Conservation (phyloP, 2,888 invertebrate species). For the Ecdyonurus torrentis region DNA sequence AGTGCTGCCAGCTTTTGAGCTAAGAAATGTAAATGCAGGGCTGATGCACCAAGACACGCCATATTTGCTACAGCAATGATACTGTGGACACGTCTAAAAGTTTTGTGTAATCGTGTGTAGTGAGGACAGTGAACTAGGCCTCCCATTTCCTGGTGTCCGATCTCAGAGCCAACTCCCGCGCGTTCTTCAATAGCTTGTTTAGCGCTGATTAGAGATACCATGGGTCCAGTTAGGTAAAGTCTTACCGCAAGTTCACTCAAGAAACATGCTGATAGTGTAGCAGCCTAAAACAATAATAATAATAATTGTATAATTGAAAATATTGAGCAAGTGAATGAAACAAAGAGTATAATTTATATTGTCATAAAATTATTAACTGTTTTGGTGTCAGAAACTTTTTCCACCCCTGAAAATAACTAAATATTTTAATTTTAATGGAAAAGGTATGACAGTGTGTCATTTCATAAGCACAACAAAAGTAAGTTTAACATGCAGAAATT, state of each 20-base stretch:
- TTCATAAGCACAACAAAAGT: no score
- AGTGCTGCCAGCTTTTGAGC: conserved; percentile 29
- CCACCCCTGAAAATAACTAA: no score
- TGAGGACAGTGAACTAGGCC: conserved; percentile 58
- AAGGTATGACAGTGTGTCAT: no score
- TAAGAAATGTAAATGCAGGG: conserved; percentile 48
- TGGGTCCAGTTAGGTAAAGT: conserved; percentile 56
- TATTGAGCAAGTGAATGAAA: no score
- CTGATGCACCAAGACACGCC: conserved; percentile 45
- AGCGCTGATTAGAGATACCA: conserved; percentile 52
- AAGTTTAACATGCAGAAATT: no score
- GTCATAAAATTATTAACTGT: no score
- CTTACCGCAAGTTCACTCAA: conserved; percentile 57
- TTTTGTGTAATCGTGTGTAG: conserved; percentile 54
- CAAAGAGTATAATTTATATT: no score
- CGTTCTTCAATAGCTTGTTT: conserved; percentile 59
- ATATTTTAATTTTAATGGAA: no score
- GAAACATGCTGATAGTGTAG: conserved; percentile 45
- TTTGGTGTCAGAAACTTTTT: no score
- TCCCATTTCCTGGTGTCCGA: conserved; percentile 55
- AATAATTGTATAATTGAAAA: no score
- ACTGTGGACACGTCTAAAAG: conserved; percentile 61
- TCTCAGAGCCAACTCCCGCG: conserved; percentile 60
- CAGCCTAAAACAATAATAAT: conserved; percentile 31
- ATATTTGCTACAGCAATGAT: conserved; percentile 67